Conservation (phyloP, 2,797 vertebrate genomes). For the Morelia viridis region DNA sequence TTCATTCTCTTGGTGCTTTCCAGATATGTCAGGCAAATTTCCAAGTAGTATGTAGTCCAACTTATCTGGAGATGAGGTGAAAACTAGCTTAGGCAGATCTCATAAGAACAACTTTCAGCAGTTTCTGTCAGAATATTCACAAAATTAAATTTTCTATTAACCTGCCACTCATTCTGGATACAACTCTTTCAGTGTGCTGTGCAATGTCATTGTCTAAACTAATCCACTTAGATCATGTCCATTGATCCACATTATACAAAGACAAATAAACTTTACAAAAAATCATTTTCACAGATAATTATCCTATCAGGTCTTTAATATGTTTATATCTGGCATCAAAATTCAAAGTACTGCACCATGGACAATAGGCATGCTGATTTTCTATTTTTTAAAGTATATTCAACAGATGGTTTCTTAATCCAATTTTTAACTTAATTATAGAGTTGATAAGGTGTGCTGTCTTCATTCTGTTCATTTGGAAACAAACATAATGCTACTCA, state of each 20-base stretch:
- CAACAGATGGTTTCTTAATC: neutral
- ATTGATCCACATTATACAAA: conserved; percentile 59
- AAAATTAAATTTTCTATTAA: conserved; percentile 18
- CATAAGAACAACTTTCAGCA: neutral
- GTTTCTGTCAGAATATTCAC: conserved; percentile 37
- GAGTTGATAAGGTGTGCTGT: neutral
- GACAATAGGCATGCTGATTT: neutral
- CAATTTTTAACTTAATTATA: neutral
- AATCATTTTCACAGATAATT: conserved; percentile 64
- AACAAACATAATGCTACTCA: neutral
- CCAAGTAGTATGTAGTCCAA: neutral
- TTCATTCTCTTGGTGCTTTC: neutral
- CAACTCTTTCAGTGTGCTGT: conserved; percentile 27
- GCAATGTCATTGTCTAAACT: conserved; percentile 58
- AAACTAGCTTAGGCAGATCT: neutral
- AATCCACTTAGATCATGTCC: conserved; percentile 61
- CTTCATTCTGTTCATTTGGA: neutral
- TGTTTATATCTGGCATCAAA: neutral
- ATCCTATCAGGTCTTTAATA: conserved; percentile 8
- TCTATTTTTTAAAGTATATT: neutral
- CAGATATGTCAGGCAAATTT: neutral
- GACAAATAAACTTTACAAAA: conserved; percentile 58
- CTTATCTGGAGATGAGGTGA: neutral
- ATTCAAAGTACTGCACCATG: neutral
- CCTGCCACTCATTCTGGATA: conserved; percentile 35